Percentiles rank a stretch among this genome's conserved stretches.
Evolutionary conservation across 2,888 invertebrate genomes (phyloP).

Genomic region (Tenodera sinensis): DNA sequence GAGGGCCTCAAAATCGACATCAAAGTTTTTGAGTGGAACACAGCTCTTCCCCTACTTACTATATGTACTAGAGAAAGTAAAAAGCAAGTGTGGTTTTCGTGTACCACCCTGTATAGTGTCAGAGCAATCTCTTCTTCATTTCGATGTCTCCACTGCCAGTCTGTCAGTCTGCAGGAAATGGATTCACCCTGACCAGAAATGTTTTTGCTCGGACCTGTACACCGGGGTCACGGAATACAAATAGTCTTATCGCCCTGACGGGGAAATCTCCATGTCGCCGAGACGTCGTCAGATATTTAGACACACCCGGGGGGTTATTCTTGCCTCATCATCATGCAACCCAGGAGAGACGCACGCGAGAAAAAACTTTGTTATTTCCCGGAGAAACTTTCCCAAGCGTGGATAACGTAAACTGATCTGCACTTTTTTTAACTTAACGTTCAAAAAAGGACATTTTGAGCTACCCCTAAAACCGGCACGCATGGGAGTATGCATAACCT

Average conservation of each 20-base stretch:
- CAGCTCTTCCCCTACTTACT: too few species aligned
- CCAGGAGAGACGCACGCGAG: background rate
- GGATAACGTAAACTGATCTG: background rate
- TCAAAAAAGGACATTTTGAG: background rate
- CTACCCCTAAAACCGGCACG: background rate
- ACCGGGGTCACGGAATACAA: background rate
- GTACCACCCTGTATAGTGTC: too few species aligned
- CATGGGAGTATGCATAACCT: background rate
- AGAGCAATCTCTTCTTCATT: too few species aligned
- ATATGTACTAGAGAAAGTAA: too few species aligned
- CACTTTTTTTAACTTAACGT: background rate
- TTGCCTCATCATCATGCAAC: background rate
- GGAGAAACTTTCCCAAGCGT: background rate
- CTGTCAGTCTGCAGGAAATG: too few species aligned
- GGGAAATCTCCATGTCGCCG: background rate
- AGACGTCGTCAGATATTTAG: background rate
- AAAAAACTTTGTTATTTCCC: background rate
- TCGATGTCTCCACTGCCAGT: too few species aligned
- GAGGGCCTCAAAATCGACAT: too few species aligned
- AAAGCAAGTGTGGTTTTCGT: too few species aligned
- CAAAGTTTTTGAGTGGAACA: too few species aligned
- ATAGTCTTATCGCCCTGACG: background rate
- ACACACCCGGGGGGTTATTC: background rate
- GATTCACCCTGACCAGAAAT: background rate
- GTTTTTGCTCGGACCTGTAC: background rate